phyloP scores from a whole-genome alignment of 1,140 invertebrate species.

The Caerostris darwini region DNA sequence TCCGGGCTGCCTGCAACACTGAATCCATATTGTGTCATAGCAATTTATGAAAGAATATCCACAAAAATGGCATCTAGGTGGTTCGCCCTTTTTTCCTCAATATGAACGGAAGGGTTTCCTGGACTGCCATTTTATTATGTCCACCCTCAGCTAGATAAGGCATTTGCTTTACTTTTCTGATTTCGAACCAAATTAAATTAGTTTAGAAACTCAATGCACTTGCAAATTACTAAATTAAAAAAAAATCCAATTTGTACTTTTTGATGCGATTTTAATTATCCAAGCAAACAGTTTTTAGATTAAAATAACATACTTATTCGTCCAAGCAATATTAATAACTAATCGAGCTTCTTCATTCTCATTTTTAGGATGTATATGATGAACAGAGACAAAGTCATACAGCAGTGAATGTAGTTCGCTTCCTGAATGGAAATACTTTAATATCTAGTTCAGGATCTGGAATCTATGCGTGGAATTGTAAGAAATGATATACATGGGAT shows the following conservation, averaged over 20 bases:
- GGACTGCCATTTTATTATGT: too few species aligned
- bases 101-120: too few species aligned
- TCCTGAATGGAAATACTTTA: slow-evolving; percentile 6
- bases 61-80: too few species aligned
- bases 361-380: slow-evolving; percentile 31
- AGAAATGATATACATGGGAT: neutral
- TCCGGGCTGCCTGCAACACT: too few species aligned
- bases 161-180: too few species aligned
- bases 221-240: neutral
- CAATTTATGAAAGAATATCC: too few species aligned
- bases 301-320: neutral
- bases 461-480: slow-evolving; percentile 30
- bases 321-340: neutral
- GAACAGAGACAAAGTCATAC: slow-evolving; percentile 9
- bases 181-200: neutral
- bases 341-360: neutral
- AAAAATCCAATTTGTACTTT: neutral
- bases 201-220: too few species aligned
- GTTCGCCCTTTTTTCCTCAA: too few species aligned
- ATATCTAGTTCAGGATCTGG: neutral
- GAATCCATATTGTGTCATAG: too few species aligned
- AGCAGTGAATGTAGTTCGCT: slow-evolving; percentile 27
- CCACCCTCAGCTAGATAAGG: too few species aligned
- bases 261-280: neutral
- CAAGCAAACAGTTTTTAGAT: neutral